phyloP scores from a whole-genome alignment of 2,888 invertebrate genomes.

The Dexiosoma caninum region DNA sequence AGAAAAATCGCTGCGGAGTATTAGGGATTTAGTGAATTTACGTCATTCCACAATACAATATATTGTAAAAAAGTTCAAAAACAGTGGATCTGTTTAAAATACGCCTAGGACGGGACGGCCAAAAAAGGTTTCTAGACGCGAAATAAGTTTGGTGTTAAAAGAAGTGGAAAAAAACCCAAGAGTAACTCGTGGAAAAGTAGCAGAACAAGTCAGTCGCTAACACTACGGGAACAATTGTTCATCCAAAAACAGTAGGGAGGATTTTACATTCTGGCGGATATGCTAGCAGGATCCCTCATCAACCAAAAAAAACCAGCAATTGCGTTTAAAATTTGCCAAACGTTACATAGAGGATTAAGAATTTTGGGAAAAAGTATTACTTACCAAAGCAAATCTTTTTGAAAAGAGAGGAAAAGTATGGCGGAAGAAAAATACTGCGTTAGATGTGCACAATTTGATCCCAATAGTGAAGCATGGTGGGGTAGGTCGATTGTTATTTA shows the following conservation, averaged over 20 bases:
- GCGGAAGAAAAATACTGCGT: neutral
- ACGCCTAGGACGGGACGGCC: neutral
- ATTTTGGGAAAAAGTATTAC: constrained; percentile 1
- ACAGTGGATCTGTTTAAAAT: constrained; percentile 2
- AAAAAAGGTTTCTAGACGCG: neutral
- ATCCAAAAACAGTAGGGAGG: neutral
- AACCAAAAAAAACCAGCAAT: neutral
- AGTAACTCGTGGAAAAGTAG: neutral
- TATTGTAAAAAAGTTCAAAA: neutral
- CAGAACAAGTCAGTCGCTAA: constrained; percentile 1
- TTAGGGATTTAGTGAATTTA: neutral
- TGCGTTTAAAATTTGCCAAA: neutral
- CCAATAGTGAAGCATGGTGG: no score
- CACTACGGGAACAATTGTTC: neutral
- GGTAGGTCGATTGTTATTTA: constrained; percentile 40
- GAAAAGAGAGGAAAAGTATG: neutral
- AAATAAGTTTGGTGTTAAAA: neutral
- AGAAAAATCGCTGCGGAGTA: neutral
- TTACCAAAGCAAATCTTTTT: no score
- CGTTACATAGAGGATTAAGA: neutral
- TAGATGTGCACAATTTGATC: constrained; percentile 1
- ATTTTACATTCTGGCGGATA: constrained; percentile 1
- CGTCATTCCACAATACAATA: constrained; percentile 5
- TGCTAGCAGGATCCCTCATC: constrained; percentile 1
- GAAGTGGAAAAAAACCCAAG: constrained; percentile 10